These are phyloP conservation scores for Gortyna flavago DNA, from an alignment of 2,888 invertebrate genomes.

Conservation along the genomic window DNA sequence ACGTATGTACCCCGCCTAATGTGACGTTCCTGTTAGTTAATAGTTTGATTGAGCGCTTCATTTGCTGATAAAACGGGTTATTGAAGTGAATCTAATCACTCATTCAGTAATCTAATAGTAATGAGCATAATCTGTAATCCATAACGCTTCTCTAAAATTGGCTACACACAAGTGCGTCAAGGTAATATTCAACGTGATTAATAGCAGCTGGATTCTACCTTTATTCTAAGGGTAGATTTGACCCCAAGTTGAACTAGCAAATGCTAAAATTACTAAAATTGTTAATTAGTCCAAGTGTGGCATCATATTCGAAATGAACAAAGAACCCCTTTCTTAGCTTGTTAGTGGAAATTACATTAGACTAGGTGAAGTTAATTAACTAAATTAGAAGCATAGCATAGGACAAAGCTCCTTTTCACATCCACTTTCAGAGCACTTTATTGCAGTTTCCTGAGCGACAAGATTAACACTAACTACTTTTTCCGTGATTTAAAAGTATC, in stretches of 20 bases:
- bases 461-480: slow-evolving; percentile 45
- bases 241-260: neutral
- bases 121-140: slow-evolving; percentile 27
- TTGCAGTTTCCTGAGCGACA: slow-evolving; percentile 34
- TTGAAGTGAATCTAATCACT: slow-evolving; percentile 30
- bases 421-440: slow-evolving; percentile 34
- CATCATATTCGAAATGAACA: slow-evolving; percentile 26
- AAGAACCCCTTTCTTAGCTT: slow-evolving; percentile 2
- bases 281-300: slow-evolving; percentile 20
- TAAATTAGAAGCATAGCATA: slow-evolving; percentile 36
- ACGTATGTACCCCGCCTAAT: slow-evolving; percentile 74
- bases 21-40: slow-evolving; percentile 11
- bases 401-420: slow-evolving; percentile 21
- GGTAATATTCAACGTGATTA: neutral
- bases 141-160: slow-evolving; percentile 12
- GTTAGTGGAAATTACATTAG: slow-evolving; percentile 7
- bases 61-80: slow-evolving; percentile 35
- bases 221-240: neutral
- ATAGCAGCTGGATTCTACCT: neutral
- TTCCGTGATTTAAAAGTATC: slow-evolving; percentile 47
- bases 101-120: slow-evolving; percentile 15
- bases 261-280: slow-evolving; percentile 20
- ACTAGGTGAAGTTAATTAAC: slow-evolving; percentile 31
- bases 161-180: neutral
- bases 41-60: slow-evolving; percentile 24